Evolutionary conservation across 2,888 invertebrate genomes (phyloP), one percentile per base, ranked within the genome.

Genomic region (Iphiclides podalirius): DNA sequence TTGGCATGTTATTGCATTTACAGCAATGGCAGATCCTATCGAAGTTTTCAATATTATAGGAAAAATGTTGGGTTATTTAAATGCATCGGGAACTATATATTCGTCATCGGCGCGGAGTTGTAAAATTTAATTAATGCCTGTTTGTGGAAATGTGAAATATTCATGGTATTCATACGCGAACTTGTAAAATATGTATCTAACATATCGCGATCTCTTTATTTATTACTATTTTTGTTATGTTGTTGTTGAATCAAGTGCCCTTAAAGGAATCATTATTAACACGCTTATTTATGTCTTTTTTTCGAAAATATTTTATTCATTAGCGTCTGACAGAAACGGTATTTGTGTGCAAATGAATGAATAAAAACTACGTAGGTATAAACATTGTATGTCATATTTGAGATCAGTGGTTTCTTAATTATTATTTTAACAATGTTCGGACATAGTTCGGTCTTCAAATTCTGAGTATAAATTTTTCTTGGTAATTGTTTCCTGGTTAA

Each of bases 1-100:
- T 79, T 86, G 76, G 87, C 87, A 88, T 87, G 87, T 85, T 79
- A 84, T 72, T 63, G 64, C 60, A 52, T 56, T 53, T 52, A 53
- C 40, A 52, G 50, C 36, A 79, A 77, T 80, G 47, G 23, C 73
- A 77, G 78, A 77, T 79, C 45, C 23, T 75, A 78, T 80, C 79
- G 47, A 35, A 41, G 53, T 53, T 67, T 75, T 77, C 69, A 74
- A 76, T 79, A 72, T 70, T 69, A 69, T 64, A 65, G 59, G 49
- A 65, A 66, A 49, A 64, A 64, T 66, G 69, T 67, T 72, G 59
- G 59, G 60, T 56, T 47, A 62, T 69, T 70, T 69, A 72, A 70
- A 74, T 76, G 71, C 66, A 70, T 65, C 63, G 61, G 52, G 64
- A 65, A 52, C 55, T 59, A 57, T 59, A 60, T 64, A 60, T 64